Percentiles rank a stretch among this genome's conserved stretches.
These are phyloP conservation scores for Phocoena phocoena DNA, from an alignment of 2,113 vertebrate species.

Conservation along the genomic window DNA sequence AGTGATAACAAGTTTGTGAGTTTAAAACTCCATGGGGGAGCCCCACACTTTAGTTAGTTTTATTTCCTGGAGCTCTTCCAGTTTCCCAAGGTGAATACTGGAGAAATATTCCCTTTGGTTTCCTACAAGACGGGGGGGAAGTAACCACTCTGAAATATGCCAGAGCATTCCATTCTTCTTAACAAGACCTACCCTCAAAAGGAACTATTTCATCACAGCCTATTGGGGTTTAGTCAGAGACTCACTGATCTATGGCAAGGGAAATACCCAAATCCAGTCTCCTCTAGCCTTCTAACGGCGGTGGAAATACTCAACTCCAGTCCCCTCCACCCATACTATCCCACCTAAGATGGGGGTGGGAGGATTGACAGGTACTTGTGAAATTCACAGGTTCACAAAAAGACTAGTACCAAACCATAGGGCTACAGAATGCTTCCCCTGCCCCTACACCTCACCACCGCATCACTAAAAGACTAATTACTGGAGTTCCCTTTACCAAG, in stretches of 20 bases:
- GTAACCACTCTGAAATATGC: not conserved
- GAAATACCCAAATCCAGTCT: not conserved
- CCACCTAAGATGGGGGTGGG: not conserved
- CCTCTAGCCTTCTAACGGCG: not conserved
- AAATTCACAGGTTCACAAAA: not conserved
- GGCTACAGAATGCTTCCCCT: not conserved
- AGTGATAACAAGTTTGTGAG: not conserved
- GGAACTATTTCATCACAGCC: not conserved
- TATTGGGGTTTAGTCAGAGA: not conserved
- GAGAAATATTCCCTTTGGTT: not conserved
- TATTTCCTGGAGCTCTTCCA: not conserved
- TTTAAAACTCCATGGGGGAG: not conserved
- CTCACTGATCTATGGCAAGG: not conserved
- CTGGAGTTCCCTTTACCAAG: not conserved
- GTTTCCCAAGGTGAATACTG: not conserved
- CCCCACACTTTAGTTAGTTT: not conserved
- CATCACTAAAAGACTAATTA: not conserved
- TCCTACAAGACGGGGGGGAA: not conserved
- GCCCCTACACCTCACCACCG: not conserved
- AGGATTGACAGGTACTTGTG: not conserved
- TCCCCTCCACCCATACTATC: not conserved
- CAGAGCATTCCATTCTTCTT: not conserved
- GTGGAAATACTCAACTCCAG: not conserved
- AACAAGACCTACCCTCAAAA: not conserved
- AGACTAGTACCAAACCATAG: not conserved